A percentile compares a stretch with the other conserved stretches of the same genome.
phyloP scores from a whole-genome alignment of 1,140 invertebrate species.

The Trialeurodes vaporariorum region DNA sequence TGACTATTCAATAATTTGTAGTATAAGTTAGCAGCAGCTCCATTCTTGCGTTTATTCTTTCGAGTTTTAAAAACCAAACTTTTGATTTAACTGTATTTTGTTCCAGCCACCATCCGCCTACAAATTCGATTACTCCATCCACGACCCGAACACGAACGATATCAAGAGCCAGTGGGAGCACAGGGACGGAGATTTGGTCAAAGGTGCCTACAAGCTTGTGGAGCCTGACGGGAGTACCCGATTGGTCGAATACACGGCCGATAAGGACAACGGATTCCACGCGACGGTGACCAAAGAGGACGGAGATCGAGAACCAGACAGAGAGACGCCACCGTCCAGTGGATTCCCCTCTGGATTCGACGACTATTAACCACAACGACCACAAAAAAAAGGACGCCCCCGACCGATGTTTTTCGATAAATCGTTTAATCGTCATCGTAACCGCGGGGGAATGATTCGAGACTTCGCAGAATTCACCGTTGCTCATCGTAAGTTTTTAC shows the following conservation, averaged over 20 bases:
- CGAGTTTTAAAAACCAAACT: too few relatives aligned
- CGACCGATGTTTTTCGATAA: too few relatives aligned
- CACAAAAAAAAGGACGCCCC: too few relatives aligned
- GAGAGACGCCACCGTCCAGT: conserved; percentile 8
- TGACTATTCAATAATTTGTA: too few relatives aligned
- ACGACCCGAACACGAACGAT: conserved; percentile 42
- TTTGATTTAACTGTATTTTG: too few relatives aligned
- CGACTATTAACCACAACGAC: not conserved
- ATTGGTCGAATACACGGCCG: conserved; percentile 38
- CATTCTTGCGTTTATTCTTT: too few relatives aligned
- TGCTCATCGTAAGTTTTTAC: too few relatives aligned
- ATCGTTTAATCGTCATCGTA: too few relatives aligned
- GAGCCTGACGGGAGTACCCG: conserved; percentile 38
- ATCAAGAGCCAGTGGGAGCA: conserved; percentile 39
- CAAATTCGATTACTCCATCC: conserved; percentile 43
- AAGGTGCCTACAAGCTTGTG: conserved; percentile 40
- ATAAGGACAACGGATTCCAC: conserved; percentile 37
- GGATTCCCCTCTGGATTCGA: conserved; percentile 6
- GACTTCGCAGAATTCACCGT: too few relatives aligned
- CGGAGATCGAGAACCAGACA: conserved; percentile 13
- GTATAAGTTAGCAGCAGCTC: too few relatives aligned
- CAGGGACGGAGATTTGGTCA: conserved; percentile 38
- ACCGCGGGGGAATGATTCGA: too few relatives aligned
- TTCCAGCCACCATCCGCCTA: conserved; percentile 35
- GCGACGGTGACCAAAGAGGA: conserved; percentile 38